Evolutionary conservation across 1,140 invertebrate species (phyloP), one percentile per base, ranked within the genome.

Genomic region (Pseudachorutes palmiensis): DNA sequence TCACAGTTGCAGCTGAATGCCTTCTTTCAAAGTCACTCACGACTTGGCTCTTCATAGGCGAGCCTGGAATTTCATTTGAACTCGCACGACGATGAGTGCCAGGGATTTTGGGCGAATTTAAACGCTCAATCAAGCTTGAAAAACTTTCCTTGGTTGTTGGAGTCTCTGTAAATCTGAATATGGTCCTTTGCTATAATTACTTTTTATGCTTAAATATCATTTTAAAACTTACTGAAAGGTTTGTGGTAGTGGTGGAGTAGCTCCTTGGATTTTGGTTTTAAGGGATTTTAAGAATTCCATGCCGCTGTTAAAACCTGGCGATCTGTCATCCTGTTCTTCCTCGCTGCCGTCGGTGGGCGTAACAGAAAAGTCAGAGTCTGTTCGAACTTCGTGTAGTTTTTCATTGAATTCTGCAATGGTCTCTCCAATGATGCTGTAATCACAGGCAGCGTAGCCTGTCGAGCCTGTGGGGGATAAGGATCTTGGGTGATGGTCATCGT

Each of bases 401-500:
- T 58, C 24, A n/a, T 48, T 0, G 12, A 62, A 49, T 28, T 55
- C 51, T 2, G 63, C 51, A 24, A 28, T 59, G 0, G 16, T 33
- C 26, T 62, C 59, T 16, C n/a, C 30, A 31, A 60, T 49, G 26
- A 45, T 31, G 29, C 67, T 57, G 30, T 65, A 69, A 48, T 51
- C 63, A 29, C 60, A 65, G 19, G 26, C 30, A 2, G 57, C 67
- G 2, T 55, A 45, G 26, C 59, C 55, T 41, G 24, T 12, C 29
- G 51, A 55, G 9, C 24, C 51, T 55, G 51, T 5, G 51, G 51
- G 51, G 5, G 51, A 55, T 19, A 24, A 9, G 9, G 36, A 45
- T 19, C 9, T 19, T 45, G 51, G 51, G 24, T 55, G 5, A 19
- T 26, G 3, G 12, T 55, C 24, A 55, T 14, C 24, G 29, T 62